Base-by-base conservation (phyloP, 2,888 invertebrate genomes). In the Oxystoma pomonae region DNA sequence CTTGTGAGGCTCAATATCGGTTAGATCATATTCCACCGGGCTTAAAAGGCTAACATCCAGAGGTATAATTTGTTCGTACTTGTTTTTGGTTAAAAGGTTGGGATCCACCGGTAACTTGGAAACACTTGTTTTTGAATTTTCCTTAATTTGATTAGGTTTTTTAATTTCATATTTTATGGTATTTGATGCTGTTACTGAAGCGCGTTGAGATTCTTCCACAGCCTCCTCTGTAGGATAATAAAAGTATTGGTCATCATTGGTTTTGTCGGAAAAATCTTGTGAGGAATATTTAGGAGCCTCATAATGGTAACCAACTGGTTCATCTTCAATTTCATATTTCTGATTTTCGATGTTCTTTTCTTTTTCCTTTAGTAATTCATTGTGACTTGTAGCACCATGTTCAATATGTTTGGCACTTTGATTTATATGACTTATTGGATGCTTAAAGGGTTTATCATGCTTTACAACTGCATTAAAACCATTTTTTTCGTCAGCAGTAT, bases 391-490 rank as follows among this genome's bases (percentile, higher is more conserved):
- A 9, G 53, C 53, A 35, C 35, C 35, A 12, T 35, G 35, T 7
- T 35, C 35, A 7, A 35, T 35, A 53, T 57, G 21, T 7, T 63
- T 56, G n/a, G 17, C 53, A 50, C 12, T 12, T 5, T 53, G 19
- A 16, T 5, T 5, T 7, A 35, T 72, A 63, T 75, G 76, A 59
- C 74, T 75, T 3, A 66, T 68, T 1, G 73, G 67, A 68, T 82
- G 81, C 35, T 77, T 76, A 9, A 78, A 77, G 3, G 83, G 75
- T n/a, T 79, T 83, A 63, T 82, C 81, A 69, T 81, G 84, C 69
- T 84, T 85, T 1, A 86, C 84, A 12, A 83, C 79, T 19, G 86
- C 86, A 70, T 83, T 83, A 68, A 87, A 86, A 21, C 86, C 86
- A 58, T 78, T 80, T 59, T 83, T 80, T 9, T 84, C 83, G 61